These are phyloP conservation scores for Campoplex capitator DNA, from an alignment of 2,888 invertebrate genomes.

Conservation along the genomic window DNA sequence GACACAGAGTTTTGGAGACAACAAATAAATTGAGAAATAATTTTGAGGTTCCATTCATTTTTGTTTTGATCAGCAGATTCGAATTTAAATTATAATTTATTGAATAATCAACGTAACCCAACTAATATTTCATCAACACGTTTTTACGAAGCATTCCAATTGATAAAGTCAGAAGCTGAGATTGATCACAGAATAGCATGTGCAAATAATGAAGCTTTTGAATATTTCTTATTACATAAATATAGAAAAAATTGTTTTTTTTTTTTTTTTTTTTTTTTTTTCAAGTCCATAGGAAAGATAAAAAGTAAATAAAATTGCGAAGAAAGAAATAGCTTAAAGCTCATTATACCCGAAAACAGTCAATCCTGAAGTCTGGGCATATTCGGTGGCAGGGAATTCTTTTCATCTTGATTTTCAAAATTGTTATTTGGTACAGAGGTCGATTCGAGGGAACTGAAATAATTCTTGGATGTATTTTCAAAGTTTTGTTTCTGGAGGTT, in stretches of 20 bases:
- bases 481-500: constrained; percentile 21
- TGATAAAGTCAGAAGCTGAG: constrained; percentile 41
- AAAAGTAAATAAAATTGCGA: constrained; percentile 32
- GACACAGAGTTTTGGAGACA: not conserved
- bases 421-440: constrained; percentile 29
- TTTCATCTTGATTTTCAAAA: constrained; percentile 19
- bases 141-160: constrained; percentile 45
- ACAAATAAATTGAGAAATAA: not conserved
- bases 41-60: not conserved
- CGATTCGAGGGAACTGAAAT: constrained; percentile 28
- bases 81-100: too few species aligned
- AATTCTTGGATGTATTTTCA: constrained; percentile 13
- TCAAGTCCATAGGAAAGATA: constrained; percentile 2
- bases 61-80: not conserved
- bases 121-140: constrained; percentile 32
- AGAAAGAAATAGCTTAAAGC: constrained; percentile 34
- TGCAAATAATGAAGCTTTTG: constrained; percentile 40
- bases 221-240: not conserved
- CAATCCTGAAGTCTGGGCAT: constrained; percentile 36
- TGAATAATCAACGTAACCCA: not conserved
- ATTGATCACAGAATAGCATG: constrained; percentile 57
- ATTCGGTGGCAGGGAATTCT: constrained; percentile 36
- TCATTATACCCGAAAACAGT: constrained; percentile 45
- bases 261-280: not conserved
- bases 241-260: constrained; percentile 25